Evolutionary conservation across 2,888 invertebrate species (phyloP).

Genomic region (Gari tellinella): DNA sequence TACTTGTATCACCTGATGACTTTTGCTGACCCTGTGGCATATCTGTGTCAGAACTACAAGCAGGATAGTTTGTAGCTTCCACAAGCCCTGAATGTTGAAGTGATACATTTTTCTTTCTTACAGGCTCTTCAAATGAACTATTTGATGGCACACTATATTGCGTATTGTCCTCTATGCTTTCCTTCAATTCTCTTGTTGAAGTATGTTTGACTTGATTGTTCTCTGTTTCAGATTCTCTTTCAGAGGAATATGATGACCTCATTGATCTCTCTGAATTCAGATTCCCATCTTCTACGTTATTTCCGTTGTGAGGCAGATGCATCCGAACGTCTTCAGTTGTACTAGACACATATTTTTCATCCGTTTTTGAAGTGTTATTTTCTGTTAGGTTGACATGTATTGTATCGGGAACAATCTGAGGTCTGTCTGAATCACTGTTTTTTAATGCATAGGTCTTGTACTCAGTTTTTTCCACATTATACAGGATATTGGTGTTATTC

Average conservation of each 20-base stretch:
- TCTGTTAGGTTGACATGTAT: constrained; percentile 73
- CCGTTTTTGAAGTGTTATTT: constrained; percentile 58
- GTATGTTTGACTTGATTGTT: constrained; percentile 51
- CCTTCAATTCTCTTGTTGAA: constrained; percentile 23
- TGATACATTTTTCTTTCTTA: constrained; percentile 17
- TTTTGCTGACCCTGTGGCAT: not conserved
- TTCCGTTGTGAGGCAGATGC: constrained; percentile 32
- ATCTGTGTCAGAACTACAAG: not conserved
- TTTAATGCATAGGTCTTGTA: constrained; percentile 69
- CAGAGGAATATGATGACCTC: constrained; percentile 49
- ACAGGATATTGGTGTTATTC: constrained; percentile 72
- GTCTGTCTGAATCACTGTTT: constrained; percentile 42
- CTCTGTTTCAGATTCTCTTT: constrained; percentile 45
- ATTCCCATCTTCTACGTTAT: constrained; percentile 9
- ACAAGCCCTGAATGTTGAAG: constrained; percentile 48
- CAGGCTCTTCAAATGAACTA: constrained; percentile 2
- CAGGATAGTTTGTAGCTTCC: constrained; percentile 34
- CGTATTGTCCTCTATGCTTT: constrained; percentile 21
- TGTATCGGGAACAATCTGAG: constrained; percentile 66
- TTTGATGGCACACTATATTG: constrained; percentile 29
- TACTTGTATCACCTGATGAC: not conserved
- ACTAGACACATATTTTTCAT: constrained; percentile 62
- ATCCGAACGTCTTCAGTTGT: constrained; percentile 61
- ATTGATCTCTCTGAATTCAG: constrained; percentile 51
- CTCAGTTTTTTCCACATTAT: constrained; percentile 77